These are phyloP conservation scores for Acanthornis magna DNA, from an alignment of 2,797 vertebrate species.

Conservation along the genomic window DNA sequence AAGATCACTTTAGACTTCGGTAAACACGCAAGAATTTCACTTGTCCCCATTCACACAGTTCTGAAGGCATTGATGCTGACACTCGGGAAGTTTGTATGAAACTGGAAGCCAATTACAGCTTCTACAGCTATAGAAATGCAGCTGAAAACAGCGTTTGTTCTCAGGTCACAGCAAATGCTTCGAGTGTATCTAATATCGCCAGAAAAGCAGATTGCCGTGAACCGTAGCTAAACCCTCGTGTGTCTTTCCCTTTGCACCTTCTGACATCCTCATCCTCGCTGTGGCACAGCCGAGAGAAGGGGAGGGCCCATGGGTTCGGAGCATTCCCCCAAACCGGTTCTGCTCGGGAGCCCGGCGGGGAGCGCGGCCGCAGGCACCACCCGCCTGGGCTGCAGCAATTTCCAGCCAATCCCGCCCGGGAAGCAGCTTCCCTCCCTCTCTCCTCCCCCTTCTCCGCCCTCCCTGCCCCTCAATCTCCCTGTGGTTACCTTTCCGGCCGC, in stretches of 20 bases:
- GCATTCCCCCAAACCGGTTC: background rate
- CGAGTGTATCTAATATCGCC: fast-evolving
- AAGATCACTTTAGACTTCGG: background rate
- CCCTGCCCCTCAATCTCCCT: fast-evolving
- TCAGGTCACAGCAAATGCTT: fast-evolving
- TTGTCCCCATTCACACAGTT: background rate
- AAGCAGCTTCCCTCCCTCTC: background rate
- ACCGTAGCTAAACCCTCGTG: fast-evolving
- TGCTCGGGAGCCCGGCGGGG: background rate
- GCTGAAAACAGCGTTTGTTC: background rate
- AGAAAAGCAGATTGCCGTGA: background rate
- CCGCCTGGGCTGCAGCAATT: conserved; percentile 10
- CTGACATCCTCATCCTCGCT: fast-evolving
- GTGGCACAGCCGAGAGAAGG: fast-evolving
- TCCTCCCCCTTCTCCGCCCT: fast-evolving
- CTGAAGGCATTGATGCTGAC: background rate
- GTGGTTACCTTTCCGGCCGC: fast-evolving
- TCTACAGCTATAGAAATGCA: fast-evolving
- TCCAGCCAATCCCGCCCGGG: background rate
- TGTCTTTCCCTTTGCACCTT: fast-evolving
- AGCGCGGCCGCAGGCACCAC: background rate
- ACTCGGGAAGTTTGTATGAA: background rate
- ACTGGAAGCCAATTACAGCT: background rate
- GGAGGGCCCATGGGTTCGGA: fast-evolving
- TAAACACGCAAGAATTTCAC: background rate